phyloP scores from a whole-genome alignment of 2,888 invertebrate species.

The Hypomecis punctinalis region DNA sequence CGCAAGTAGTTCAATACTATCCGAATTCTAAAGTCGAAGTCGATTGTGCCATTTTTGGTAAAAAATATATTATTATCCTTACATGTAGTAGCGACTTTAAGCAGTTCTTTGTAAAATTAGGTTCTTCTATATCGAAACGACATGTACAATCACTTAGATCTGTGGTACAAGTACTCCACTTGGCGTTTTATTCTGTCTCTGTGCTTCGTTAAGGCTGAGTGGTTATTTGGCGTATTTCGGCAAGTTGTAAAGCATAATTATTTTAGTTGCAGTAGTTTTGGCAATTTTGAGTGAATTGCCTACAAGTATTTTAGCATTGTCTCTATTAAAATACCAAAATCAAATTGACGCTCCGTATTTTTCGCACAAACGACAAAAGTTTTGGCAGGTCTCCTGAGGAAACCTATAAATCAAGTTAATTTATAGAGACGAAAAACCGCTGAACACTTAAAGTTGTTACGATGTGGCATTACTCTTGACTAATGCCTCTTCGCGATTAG shows the following conservation, averaged over 20 bases:
- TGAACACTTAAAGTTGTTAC: conserved; percentile 67
- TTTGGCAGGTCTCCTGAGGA: conserved; percentile 65
- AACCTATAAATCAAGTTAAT: conserved; percentile 79
- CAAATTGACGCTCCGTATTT: conserved; percentile 55
- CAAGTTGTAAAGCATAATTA: conserved; percentile 54
- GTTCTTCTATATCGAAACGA: too few relatives aligned
- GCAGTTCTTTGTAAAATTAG: too few relatives aligned
- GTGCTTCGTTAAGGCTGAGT: conserved; percentile 77
- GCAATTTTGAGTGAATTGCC: conserved; percentile 22
- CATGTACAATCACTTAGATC: too few relatives aligned
- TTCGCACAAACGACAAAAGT: conserved; percentile 73
- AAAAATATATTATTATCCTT: too few relatives aligned
- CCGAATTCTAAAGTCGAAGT: too few relatives aligned
- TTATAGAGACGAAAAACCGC: conserved; percentile 75
- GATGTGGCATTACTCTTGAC: conserved; percentile 65
- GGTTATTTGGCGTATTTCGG: conserved; percentile 73
- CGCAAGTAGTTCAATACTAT: too few relatives aligned
- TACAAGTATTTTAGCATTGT: too few relatives aligned
- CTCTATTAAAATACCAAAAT: too few relatives aligned
- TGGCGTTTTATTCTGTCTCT: conserved; percentile 72
- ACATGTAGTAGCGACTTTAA: too few relatives aligned
- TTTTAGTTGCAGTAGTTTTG: conserved; percentile 43
- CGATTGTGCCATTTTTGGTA: too few relatives aligned
- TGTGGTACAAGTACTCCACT: conserved; percentile 53
- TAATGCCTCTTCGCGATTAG: conserved; percentile 59